A percentile compares a stretch with the other conserved stretches of the same genome.
phyloP scores from a whole-genome alignment of 2,888 invertebrate species.

The Microplitis deprimator region DNA sequence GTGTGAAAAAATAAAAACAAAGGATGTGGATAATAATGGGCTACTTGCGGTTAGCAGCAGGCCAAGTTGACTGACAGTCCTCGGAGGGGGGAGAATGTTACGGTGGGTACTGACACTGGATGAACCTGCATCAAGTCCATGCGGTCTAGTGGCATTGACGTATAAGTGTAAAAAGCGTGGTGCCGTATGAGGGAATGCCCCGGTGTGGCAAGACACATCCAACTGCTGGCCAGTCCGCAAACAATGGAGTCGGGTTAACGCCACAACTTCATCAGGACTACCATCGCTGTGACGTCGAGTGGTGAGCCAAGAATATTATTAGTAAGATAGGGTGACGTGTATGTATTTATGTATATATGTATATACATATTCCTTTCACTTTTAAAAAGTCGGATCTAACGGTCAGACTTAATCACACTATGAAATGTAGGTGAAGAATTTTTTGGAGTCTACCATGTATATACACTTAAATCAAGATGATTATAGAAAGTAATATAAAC shows the following conservation, averaged over 20 bases:
- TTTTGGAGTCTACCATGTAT: not conserved
- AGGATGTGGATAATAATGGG: slow-evolving; percentile 22
- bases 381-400: slow-evolving; percentile 4
- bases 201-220: slow-evolving; percentile 56
- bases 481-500: slow-evolving; percentile 6
- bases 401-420: not conserved
- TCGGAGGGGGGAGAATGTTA: slow-evolving; percentile 52
- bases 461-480: not conserved
- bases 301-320: slow-evolving; percentile 40
- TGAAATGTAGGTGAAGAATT: slow-evolving; percentile 6
- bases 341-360: not conserved
- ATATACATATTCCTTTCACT: slow-evolving; percentile 7
- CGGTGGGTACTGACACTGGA: slow-evolving; percentile 61
- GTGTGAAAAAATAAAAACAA: not conserved
- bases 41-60: slow-evolving; percentile 34
- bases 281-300: slow-evolving; percentile 47
- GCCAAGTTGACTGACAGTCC: slow-evolving; percentile 24
- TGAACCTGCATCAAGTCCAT: slow-evolving; percentile 62
- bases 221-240: slow-evolving; percentile 50
- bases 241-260: slow-evolving; percentile 46
- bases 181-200: slow-evolving; percentile 60
- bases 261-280: slow-evolving; percentile 44
- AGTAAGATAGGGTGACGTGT: not conserved
- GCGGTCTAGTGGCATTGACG: slow-evolving; percentile 49
- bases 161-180: slow-evolving; percentile 47